phyloP scores from a whole-genome alignment of 2,888 invertebrate species.

The Tryphoninae sp. region DNA sequence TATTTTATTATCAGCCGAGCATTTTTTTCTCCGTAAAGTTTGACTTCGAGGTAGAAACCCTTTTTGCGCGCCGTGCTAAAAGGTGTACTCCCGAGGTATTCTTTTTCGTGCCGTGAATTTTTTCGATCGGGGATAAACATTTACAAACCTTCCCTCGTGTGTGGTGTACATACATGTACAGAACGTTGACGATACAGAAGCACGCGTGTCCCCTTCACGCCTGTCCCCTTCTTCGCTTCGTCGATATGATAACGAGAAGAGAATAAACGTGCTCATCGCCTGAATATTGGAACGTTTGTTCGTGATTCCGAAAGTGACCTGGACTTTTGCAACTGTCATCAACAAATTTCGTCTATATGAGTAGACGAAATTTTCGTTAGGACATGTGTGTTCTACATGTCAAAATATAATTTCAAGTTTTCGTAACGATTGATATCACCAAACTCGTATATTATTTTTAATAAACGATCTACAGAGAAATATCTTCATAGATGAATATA shows the following conservation, averaged over 20 bases:
- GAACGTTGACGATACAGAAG: conserved; percentile 33
- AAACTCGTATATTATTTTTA: no score
- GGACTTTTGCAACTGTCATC: neutral
- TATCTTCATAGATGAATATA: no score
- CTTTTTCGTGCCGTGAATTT: neutral
- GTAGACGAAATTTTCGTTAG: no score
- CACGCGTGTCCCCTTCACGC: conserved; percentile 18
- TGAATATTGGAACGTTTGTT: conserved; percentile 3
- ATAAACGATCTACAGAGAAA: no score
- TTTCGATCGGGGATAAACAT: conserved; percentile 21
- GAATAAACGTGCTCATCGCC: conserved; percentile 36
- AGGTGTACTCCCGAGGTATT: neutral
- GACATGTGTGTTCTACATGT: no score
- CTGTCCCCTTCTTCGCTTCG: conserved; percentile 38
- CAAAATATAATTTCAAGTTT: no score
- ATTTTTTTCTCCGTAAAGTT: neutral
- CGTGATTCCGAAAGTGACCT: conserved; percentile 7
- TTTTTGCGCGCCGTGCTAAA: neutral
- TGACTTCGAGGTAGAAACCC: conserved; percentile 9
- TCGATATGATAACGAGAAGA: conserved; percentile 16
- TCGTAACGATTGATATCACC: no score
- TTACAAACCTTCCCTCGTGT: neutral
- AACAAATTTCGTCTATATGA: neutral
- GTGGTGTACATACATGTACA: conserved; percentile 5
- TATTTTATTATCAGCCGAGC: no score